These are phyloP conservation scores for Drosophila robusta DNA, from an alignment of 2,888 invertebrate genomes.

Conservation along the genomic window DNA sequence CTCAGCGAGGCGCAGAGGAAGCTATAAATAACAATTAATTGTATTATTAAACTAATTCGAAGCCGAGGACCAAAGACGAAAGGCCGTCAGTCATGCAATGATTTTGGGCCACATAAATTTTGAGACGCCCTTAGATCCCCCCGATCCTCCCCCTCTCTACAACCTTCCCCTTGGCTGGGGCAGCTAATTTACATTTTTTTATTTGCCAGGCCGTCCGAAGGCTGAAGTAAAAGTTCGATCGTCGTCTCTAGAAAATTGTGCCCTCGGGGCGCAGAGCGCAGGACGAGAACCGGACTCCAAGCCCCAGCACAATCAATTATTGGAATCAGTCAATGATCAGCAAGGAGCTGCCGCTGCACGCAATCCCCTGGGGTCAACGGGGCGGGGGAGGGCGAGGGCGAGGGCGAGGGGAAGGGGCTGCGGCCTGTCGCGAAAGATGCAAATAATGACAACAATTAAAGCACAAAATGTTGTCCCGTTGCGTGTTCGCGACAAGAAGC, in stretches of 20 bases:
- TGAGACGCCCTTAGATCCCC: slow-evolving; percentile 17
- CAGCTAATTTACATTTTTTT: slow-evolving; percentile 75
- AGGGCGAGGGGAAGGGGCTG: slow-evolving; percentile 22
- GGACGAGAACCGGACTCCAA: slow-evolving; percentile 16
- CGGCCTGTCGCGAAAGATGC: slow-evolving; percentile 40
- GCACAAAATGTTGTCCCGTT: slow-evolving; percentile 32
- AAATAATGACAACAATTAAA: slow-evolving; percentile 61
- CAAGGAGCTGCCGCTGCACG: slow-evolving; percentile 54
- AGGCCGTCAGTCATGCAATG: slow-evolving; percentile 78
- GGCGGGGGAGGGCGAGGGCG: no score
- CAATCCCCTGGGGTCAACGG: neutral
- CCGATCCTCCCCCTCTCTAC: neutral
- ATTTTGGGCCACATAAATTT: slow-evolving; percentile 58
- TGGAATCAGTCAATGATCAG: slow-evolving; percentile 75
- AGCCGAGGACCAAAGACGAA: slow-evolving; percentile 57
- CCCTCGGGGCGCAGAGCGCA: slow-evolving; percentile 43
- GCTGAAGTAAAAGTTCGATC: slow-evolving; percentile 69
- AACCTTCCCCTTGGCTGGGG: slow-evolving; percentile 15
- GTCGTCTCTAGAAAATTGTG: slow-evolving; percentile 64
- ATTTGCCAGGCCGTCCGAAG: slow-evolving; percentile 19
- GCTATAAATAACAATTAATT: slow-evolving; percentile 81
- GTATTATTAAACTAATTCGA: slow-evolving; percentile 81
- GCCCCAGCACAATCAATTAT: slow-evolving; percentile 68
- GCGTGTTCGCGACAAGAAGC: slow-evolving; percentile 15
- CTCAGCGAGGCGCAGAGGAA: slow-evolving; percentile 53